phyloP scores from a whole-genome alignment of 2,888 invertebrate species.

The Caenorhabditis zanzibari region DNA sequence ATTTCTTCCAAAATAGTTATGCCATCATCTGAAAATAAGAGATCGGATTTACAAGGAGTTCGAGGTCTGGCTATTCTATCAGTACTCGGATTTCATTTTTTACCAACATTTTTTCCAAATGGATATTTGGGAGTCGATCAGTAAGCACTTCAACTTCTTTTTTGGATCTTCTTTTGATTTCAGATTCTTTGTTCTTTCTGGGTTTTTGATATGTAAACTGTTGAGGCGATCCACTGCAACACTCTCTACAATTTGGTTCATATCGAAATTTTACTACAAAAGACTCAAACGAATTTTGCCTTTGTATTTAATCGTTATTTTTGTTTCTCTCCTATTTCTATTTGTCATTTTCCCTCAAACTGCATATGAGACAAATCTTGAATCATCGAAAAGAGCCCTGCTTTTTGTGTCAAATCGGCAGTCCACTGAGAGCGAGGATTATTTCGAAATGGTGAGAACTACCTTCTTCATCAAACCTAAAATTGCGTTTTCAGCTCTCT shows the following conservation, averaged over 20 bases:
- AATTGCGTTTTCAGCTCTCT: slow-evolving; percentile 31
- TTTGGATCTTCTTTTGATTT: neutral
- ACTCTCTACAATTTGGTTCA: neutral
- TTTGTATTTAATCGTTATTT: slow-evolving; percentile 26
- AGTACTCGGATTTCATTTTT: slow-evolving; percentile 66
- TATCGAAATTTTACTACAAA: neutral
- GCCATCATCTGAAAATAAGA: neutral
- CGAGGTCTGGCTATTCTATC: slow-evolving; percentile 54
- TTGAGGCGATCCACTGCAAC: neutral
- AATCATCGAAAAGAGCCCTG: slow-evolving; percentile 20
- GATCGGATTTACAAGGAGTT: slow-evolving; percentile 60
- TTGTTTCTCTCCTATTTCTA: neutral
- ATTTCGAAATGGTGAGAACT: slow-evolving; percentile 30
- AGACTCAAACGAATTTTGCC: slow-evolving; percentile 33
- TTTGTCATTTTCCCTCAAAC: slow-evolving; percentile 2
- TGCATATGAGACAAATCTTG: slow-evolving; percentile 5
- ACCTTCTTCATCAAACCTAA: no score
- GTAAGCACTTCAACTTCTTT: slow-evolving; percentile 24
- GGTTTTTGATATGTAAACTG: slow-evolving; percentile 19
- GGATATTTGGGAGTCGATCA: slow-evolving; percentile 68
- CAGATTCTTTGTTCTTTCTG: slow-evolving; percentile 29
- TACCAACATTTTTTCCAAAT: slow-evolving; percentile 58
- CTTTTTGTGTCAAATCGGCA: slow-evolving; percentile 24
- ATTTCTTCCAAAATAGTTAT: neutral
- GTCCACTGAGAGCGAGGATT: neutral